Conservation (phyloP, 1,140 invertebrate species). For the Drosophila takahashii region DNA sequence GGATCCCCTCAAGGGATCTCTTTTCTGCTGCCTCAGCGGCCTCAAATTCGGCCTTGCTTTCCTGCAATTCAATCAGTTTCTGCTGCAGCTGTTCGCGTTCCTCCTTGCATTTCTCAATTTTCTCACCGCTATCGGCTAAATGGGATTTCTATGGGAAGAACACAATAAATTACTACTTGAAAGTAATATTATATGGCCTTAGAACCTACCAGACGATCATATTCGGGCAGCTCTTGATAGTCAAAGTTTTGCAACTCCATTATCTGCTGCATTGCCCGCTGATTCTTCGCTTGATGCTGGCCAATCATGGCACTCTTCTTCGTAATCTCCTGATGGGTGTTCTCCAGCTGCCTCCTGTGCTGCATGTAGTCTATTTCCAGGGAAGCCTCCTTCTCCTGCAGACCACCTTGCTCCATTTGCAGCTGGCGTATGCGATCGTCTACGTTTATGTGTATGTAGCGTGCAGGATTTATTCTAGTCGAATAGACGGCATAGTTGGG, state of each 20-base stretch:
- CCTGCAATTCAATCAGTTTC: constrained; percentile 32
- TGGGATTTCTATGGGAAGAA: constrained; percentile 38
- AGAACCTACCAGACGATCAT: constrained; percentile 45
- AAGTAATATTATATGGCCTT: background rate
- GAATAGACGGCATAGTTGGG: constrained; percentile 90
- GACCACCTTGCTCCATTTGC: constrained; percentile 36
- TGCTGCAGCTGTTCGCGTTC: constrained; percentile 32
- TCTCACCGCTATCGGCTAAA: constrained; percentile 36
- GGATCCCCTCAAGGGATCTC: constrained; percentile 25
- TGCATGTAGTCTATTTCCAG: constrained; percentile 28
- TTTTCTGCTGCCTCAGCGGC: constrained; percentile 17
- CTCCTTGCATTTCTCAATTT: constrained; percentile 43
- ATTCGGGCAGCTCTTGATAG: constrained; percentile 52
- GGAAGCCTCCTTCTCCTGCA: constrained; percentile 24
- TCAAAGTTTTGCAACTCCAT: constrained; percentile 71
- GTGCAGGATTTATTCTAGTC: constrained; percentile 81
- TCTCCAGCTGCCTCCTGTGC: constrained; percentile 11
- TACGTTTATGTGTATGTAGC: constrained; percentile 88
- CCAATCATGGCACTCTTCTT: constrained; percentile 36
- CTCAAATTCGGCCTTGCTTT: constrained; percentile 14
- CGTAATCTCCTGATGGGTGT: constrained; percentile 26
- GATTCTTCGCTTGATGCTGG: constrained; percentile 36
- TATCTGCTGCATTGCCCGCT: constrained; percentile 50
- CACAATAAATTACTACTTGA: background rate
- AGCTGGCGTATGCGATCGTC: constrained; percentile 86